Base-by-base conservation (phyloP, 2,797 vertebrate genomes). In the Halcyon smyrnensis region DNA sequence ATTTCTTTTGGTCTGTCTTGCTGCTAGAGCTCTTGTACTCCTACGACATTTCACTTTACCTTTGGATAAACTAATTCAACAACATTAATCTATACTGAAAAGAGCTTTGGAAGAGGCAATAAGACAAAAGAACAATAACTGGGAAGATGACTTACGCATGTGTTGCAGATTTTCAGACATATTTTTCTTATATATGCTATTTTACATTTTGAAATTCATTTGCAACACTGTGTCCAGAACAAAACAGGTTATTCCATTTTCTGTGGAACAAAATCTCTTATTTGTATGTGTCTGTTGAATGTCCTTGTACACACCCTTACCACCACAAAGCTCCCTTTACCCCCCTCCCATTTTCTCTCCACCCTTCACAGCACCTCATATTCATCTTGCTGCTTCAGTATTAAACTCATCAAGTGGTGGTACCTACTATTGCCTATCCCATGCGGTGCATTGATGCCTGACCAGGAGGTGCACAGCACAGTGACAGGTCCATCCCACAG, bases 401-500 rank as follows among this genome's bases (percentile, higher is more conserved):
- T 6, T 63, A 57, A 85, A 25, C 24, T 15, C 21, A 70, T 21
- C 27, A 70, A 73, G 30, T 11, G 13, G 5, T 76, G 51, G 12
- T 48, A 15, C 28, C n/a, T 37, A 4, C 21, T 65, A 3, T 7
- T 65, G 24, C 37, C 43, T 23, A 3, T 57, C 28, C 41, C 24
- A 64, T 25, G 46, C 4, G 6, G 3, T 32, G 27, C 8, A 7
- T 30, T 54, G 20, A 27, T 84, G 37, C 32, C 43, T 43, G 43
- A 30, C 7, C 36, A 28, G 12, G 32, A 39, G 51, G 28, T 53
- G 34, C 16, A 24, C 7, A 18, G 32, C 19, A 30, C 0, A 3
- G 17, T 9, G 32, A 45, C 20, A 18, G 13, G 11, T 25, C 34
- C 0, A 0, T 16, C 28, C 17, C 39, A 24, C 25, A 19, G 12